Conservation (phyloP, 2,113 vertebrate genomes). For the Phyllostomus discolor region DNA sequence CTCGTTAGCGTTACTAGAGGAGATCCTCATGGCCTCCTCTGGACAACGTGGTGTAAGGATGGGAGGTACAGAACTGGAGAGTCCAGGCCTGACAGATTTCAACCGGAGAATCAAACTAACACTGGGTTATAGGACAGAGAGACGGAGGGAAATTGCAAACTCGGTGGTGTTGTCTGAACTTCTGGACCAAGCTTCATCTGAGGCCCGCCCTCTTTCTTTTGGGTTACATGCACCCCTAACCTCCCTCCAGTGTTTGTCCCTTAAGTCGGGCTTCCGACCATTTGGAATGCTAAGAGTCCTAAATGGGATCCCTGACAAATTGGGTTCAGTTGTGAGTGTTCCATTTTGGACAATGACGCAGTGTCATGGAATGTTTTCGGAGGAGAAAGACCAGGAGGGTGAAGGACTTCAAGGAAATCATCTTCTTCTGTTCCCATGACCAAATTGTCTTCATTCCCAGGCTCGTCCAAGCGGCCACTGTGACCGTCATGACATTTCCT, state of each 20-base stretch:
- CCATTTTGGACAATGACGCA: constrained; percentile 56
- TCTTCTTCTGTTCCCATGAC: constrained; percentile 58
- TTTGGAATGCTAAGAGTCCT: not conserved
- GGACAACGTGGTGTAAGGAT: not conserved
- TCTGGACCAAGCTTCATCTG: not conserved
- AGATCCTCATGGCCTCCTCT: not conserved
- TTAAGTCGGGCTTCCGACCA: not conserved
- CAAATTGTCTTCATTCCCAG: constrained; percentile 62
- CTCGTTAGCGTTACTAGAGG: not conserved
- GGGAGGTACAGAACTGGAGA: not conserved
- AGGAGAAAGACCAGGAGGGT: constrained; percentile 58
- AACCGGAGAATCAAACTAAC: not conserved
- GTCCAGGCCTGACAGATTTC: not conserved
- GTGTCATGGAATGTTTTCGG: constrained; percentile 58
- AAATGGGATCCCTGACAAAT: constrained; percentile 1
- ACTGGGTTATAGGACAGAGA: not conserved
- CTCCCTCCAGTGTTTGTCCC: not conserved
- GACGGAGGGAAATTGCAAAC: not conserved
- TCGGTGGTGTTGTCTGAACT: not conserved
- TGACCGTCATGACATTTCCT: constrained; percentile 67
- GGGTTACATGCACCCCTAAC: not conserved
- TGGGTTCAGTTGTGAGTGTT: not conserved
- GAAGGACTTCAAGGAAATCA: constrained; percentile 54
- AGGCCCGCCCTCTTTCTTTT: not conserved
- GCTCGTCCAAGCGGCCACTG: constrained; percentile 28